Percentiles rank a stretch among this genome's conserved stretches.
These are phyloP conservation scores for Catonia carolina DNA, from an alignment of 2,888 invertebrate species.

Conservation along the genomic window DNA sequence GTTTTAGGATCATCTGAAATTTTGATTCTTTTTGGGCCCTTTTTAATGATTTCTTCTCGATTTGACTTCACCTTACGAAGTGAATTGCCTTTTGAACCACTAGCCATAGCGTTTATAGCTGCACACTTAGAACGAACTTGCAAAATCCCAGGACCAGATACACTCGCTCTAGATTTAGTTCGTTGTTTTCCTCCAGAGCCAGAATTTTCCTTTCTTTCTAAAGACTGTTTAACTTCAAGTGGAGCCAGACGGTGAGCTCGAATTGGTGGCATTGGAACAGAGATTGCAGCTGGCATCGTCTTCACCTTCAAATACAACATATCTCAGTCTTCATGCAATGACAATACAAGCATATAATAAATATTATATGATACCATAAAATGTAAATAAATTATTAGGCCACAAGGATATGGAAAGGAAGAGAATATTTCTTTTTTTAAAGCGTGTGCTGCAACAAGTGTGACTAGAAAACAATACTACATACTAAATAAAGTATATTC, in stretches of 20 bases:
- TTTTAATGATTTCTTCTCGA: slow-evolving; percentile 20
- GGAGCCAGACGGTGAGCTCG: background rate
- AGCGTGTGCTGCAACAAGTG: too few relatives aligned
- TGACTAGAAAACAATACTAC: too few relatives aligned
- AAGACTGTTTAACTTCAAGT: slow-evolving; percentile 2
- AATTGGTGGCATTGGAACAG: background rate
- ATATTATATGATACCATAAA: too few relatives aligned
- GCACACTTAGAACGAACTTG: slow-evolving; percentile 26
- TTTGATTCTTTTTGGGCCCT: slow-evolving; percentile 24
- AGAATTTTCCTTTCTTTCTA: background rate
- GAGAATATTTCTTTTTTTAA: too few relatives aligned
- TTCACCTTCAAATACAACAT: slow-evolving; percentile 3
- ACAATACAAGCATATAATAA: too few relatives aligned
- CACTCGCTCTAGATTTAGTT: slow-evolving; percentile 3
- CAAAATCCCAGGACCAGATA: slow-evolving; percentile 2
- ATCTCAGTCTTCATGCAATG: too few relatives aligned
- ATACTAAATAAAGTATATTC: too few relatives aligned
- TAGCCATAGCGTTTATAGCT: slow-evolving; percentile 21
- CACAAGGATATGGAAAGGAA: too few relatives aligned
- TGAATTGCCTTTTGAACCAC: slow-evolving; percentile 9
- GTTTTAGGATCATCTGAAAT: slow-evolving; percentile 21
- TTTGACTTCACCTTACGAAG: slow-evolving; percentile 15
- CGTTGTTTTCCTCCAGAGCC: slow-evolving; percentile 1
- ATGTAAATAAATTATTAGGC: too few relatives aligned
- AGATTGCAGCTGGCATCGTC: background rate